These are phyloP conservation scores for Psix sp. DNA, from an alignment of 1,140 invertebrate genomes.

Conservation along the genomic window DNA sequence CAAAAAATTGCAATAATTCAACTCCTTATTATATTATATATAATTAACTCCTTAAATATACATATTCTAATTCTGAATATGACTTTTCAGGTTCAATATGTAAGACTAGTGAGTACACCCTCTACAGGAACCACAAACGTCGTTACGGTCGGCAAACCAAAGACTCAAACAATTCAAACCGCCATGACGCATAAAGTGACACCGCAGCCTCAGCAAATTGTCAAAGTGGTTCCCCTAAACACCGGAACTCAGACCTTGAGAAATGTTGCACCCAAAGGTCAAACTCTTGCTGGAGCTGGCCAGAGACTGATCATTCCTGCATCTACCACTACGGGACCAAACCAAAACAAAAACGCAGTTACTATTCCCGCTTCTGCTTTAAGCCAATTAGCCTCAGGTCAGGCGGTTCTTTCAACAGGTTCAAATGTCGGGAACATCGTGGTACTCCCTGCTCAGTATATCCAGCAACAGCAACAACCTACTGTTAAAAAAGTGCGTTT, in stretches of 20 bases:
- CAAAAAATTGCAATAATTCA: too few relatives aligned
- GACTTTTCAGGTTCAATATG: conserved; percentile 81
- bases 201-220: conserved; percentile 71
- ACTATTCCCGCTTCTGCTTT: conserved; percentile 75
- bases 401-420: conserved; percentile 78
- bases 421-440: conserved; percentile 78
- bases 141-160: conserved; percentile 72
- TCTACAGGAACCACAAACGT: conserved; percentile 71
- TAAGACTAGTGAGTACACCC: conserved; percentile 81
- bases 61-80: too few relatives aligned
- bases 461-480: conserved; percentile 67
- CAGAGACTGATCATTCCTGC: conserved; percentile 76
- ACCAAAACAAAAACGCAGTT: conserved; percentile 68
- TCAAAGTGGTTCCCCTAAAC: conserved; percentile 73
- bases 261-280: conserved; percentile 73
- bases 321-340: conserved; percentile 63
- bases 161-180: conserved; percentile 69
- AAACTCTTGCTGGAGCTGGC: conserved; percentile 56
- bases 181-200: conserved; percentile 72
- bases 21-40: too few relatives aligned
- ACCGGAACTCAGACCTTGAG: conserved; percentile 69
- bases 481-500: conserved; percentile 24
- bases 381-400: conserved; percentile 76
- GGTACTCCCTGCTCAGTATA: conserved; percentile 80
- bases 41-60: too few relatives aligned